phyloP scores from a whole-genome alignment of 2,113 vertebrate species.

The Crotophaga sulcirostris region DNA sequence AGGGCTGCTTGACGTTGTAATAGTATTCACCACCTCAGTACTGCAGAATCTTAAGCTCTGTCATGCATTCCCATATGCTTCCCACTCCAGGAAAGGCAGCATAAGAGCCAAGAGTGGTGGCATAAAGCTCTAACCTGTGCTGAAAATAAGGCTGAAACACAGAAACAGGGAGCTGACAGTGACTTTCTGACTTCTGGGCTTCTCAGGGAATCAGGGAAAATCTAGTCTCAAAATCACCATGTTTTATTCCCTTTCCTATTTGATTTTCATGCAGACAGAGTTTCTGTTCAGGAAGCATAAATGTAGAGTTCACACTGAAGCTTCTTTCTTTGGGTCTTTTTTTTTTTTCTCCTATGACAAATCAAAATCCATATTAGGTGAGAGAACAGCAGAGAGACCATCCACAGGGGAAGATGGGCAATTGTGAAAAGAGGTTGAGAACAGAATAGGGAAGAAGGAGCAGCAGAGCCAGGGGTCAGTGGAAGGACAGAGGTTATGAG shows the following conservation, averaged over 20 bases:
- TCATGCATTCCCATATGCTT: constrained; percentile 54
- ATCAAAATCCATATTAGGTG: constrained; percentile 32
- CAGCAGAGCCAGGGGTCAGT: neutral
- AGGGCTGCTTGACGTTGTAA: constrained; percentile 11
- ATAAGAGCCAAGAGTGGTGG: constrained; percentile 23
- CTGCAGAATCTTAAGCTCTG: constrained; percentile 45
- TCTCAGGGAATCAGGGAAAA: constrained; percentile 45
- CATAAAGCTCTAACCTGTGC: constrained; percentile 34
- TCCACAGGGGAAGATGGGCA: constrained; percentile 41
- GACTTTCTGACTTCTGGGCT: constrained; percentile 57
- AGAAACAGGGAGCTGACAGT: constrained; percentile 42
- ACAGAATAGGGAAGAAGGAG: constrained; percentile 44
- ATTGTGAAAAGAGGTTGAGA: constrained; percentile 40
- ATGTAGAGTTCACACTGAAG: constrained; percentile 13
- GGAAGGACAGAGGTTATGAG: constrained; percentile 12
- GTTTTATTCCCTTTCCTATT: constrained; percentile 47
- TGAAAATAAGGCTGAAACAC: constrained; percentile 43
- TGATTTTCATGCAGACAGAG: constrained; percentile 46
- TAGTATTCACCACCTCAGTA: constrained; percentile 43
- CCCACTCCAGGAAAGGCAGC: constrained; percentile 22
- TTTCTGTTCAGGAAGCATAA: constrained; percentile 41
- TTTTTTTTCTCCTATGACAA: constrained; percentile 10
- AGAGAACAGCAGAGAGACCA: constrained; percentile 48
- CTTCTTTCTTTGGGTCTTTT: neutral
- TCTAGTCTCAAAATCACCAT: constrained; percentile 27